Evolutionary conservation across 2,888 invertebrate species (phyloP), one percentile per base, ranked within the genome.

Genomic region (Ectemnius cavifrons): DNA sequence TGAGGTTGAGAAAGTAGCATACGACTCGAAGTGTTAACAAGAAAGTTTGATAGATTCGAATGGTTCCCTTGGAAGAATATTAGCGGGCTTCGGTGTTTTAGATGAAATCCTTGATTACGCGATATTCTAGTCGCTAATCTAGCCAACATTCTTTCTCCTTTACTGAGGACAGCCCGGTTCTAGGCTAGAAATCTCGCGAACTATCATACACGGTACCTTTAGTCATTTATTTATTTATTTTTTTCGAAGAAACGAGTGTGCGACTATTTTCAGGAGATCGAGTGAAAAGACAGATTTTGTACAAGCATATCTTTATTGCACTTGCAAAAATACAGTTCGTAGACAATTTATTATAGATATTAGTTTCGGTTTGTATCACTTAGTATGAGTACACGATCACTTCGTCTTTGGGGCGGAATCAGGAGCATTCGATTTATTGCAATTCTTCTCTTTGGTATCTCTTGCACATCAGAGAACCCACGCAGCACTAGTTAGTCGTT

Each of bases 221-320:
- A 52, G 0, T 14, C 52, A 14, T 16, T 52, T 52, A 16, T 52
- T 14, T 52, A 14, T 16, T 52, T 52, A 16, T 52, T 14, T 52
- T 11, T 16, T n/a, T 52, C n/a, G 14, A 49, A 37, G 49, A 13
- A 0, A 5, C 0, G 14, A 52, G 52, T 14, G 1, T n/a, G 52
- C 16, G 16, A 13, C 52, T 52, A 52, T 14, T 52, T 52, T 52
- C 52, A 52, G n/a, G 13, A 14, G 52, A 16, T 52, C 16, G 4
- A 52, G 16, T 13, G 6, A 11, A 14, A 14, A 1, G 52, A n/a
- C 4, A 4, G 20, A 1, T 92, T 91, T 67, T 91, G 91, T 69
- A 92, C 92, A 87, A 88, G 87, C 85, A 82, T 80, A 73, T n/a
- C 73, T 88, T 85, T 83, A 86, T 88, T 89, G 85, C 85, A 85